Base-by-base conservation (phyloP, 2,113 vertebrate species). In the Sebastes schlegelii region DNA sequence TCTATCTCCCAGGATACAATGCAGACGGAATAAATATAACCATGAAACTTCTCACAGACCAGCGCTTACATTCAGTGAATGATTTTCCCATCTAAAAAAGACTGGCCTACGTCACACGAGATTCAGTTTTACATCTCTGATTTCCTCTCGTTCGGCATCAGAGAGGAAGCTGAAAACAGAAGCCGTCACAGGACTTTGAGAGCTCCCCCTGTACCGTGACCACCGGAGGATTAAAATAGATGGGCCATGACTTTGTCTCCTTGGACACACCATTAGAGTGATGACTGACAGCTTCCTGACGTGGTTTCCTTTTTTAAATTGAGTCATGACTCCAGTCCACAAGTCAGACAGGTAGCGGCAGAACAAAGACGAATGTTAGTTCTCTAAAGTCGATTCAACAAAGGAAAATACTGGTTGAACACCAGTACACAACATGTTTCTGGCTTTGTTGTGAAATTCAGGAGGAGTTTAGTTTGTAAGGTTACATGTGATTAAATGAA, bases 141-240 rank as follows among this genome's bases (percentile, higher is more conserved):
- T 72, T 88, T 60, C 23, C 43, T 68, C 55, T 49, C 5, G 74
- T 86, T 83, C n/a, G 10, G 67, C 73, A 77, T 68, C 70, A 62
- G 69, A 81, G 63, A 9, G 80, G 61, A 82, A 58, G 34, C 49
- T 82, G 78, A 81, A 88, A 92, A 89, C 84, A 86, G 80, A 65
- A 80, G 83, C 46, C 71, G 82, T 80, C 74, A 72, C 61, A 68
- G 81, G 88, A 85, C 81, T 69, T 84, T 55, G 55, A 72, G 74
- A 82, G 43, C 60, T 62, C 72, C 55, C 67, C 43, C n/a, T 71
- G 71, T 58, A 62, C 79, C 54, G 2, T 88, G 88, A 89, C 83
- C 80, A 79, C 55, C 13, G 4, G 49, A 67, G 82, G 88, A 89
- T 92, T 87, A 90, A 92, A 92, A 92, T 91, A 91, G 84, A 91